Evolutionary conservation across 30 jellyfish, hydroid and myxozoan genomes (phyloP), one percentile per base, ranked within the genome.

Genomic region (Nemopilema nomurai): DNA sequence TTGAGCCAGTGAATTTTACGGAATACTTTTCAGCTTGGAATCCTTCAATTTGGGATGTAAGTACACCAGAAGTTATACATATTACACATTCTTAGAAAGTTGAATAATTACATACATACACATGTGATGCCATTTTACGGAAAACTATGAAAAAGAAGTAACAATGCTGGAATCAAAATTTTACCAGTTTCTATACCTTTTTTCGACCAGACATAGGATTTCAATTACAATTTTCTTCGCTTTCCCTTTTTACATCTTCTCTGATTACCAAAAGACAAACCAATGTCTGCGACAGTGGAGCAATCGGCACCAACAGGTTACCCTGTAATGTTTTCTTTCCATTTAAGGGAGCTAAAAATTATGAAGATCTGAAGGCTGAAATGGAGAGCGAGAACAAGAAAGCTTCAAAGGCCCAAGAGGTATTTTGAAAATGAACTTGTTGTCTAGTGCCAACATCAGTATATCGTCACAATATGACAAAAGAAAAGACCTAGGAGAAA

Each of bases 1-100:
- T 71, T 51, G 98, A 92, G 67, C 92, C 98, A 18, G 30, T 80
- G 16, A 79, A 67, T 62, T 92, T 92, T 65, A 88, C 91, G n/a
- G 87, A 89, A 19, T 33, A 64, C 31, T 92, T 92, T 67, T 62
- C 67, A 23, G 87, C 83, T 22, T 92, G 98, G 98, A 89, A 80
- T 25, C 74, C 96, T 26, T 57, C 50, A 26, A 67, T 22, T 24
- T 69, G 87, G 91, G 71, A 53, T 27, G 96, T 87, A 52, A 67
- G 89, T 74, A 18, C 73, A 19, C n/a, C n/a, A n/a, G n/a, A n/a
- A n/a, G n/a, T n/a, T n/a, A n/a, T n/a, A n/a, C n/a, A n/a, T n/a
- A n/a, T n/a, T n/a, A n/a, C n/a, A n/a, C n/a, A n/a, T n/a, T n/a
- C n/a, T n/a, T n/a, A n/a, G n/a, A n/a, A n/a, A n/a, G n/a, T n/a